A percentile compares a stretch with the other conserved stretches of the same genome.
Conservation (phyloP, 2,888 invertebrate species). For the Heliconius aoede region DNA sequence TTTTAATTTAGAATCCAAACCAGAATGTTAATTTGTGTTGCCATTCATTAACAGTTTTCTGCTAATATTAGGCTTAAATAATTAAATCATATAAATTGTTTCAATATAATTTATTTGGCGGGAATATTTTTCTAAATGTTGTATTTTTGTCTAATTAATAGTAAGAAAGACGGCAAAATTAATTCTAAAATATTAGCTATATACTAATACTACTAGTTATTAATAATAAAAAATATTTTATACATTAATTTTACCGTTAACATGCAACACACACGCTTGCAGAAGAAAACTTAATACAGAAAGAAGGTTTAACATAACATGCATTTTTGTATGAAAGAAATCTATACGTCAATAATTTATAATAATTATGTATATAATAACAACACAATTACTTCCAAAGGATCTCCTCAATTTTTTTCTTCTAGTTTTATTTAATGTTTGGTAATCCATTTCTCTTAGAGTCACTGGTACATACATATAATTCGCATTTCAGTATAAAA, state of each 20-base stretch:
- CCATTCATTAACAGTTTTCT: conserved; percentile 6
- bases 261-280: conserved; percentile 27
- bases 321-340: conserved; percentile 39
- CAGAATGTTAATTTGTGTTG: background rate
- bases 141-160: conserved; percentile 28
- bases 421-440: background rate
- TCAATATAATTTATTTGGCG: conserved; percentile 44
- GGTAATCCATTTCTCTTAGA: conserved; percentile 2
- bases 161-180: conserved; percentile 44
- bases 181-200: conserved; percentile 47
- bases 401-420: background rate
- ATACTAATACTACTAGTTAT: conserved; percentile 45
- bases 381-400: background rate
- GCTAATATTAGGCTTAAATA: conserved; percentile 18
- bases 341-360: conserved; percentile 30
- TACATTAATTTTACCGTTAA: conserved; percentile 45
- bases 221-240: conserved; percentile 48
- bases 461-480: conserved; percentile 19
- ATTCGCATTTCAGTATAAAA: background rate
- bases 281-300: conserved; percentile 46
- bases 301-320: conserved; percentile 43
- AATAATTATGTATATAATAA: conserved; percentile 22
- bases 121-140: conserved; percentile 37
- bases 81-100: conserved; percentile 31
- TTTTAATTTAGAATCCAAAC: conserved; percentile 4